Conservation (phyloP, 2,113 vertebrate genomes). For the Arenaria interpres region DNA sequence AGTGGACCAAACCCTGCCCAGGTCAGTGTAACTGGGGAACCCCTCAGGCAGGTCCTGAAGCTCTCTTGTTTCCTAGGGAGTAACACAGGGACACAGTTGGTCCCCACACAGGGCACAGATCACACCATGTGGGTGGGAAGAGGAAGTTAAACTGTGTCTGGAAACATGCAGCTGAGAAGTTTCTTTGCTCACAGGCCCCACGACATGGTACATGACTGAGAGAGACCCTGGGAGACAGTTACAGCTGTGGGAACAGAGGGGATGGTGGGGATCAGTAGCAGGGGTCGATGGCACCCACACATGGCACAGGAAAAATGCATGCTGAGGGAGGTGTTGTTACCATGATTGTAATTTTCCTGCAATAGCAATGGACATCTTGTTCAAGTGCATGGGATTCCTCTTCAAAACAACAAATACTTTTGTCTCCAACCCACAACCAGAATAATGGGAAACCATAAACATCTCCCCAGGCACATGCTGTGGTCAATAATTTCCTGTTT, state of each 20-base stretch:
- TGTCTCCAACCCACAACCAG: background rate
- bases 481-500: background rate
- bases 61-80: background rate
- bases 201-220: background rate
- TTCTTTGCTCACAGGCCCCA: rapidly evolving
- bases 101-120: background rate
- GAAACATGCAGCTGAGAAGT: background rate
- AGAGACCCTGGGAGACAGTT: background rate
- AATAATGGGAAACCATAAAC: background rate
- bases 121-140: rapidly evolving
- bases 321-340: background rate
- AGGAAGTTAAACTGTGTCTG: background rate
- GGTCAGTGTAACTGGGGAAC: background rate
- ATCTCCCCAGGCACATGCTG: background rate
- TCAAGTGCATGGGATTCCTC: background rate
- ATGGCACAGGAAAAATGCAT: background rate
- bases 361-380: background rate
- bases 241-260: background rate
- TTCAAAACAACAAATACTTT: background rate
- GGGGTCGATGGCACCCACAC: background rate
- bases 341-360: background rate
- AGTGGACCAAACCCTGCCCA: background rate
- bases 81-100: rapidly evolving
- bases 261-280: background rate
- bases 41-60: background rate